These are phyloP conservation scores for Erynnis tages DNA, from an alignment of 2,888 invertebrate genomes.

Conservation along the genomic window DNA sequence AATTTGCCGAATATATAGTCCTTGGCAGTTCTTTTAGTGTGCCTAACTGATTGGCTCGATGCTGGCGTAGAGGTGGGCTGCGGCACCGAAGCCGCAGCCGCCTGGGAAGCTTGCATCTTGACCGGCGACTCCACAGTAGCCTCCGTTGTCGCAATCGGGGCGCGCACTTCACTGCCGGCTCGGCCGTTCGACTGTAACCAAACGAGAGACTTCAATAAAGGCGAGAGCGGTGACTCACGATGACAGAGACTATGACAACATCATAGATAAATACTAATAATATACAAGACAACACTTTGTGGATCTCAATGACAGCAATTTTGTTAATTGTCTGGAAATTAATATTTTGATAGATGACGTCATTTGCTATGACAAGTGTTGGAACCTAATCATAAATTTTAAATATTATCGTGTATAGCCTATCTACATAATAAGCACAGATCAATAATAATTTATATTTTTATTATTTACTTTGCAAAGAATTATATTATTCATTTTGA, in stretches of 20 bases:
- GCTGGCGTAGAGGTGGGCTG: constrained; percentile 67
- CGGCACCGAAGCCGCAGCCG: constrained; percentile 64
- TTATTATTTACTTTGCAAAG: too few relatives aligned
- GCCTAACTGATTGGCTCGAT: constrained; percentile 61
- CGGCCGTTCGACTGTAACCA: constrained; percentile 69
- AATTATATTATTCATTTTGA: too few relatives aligned
- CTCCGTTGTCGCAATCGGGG: constrained; percentile 81
- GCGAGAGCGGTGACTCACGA: not conserved
- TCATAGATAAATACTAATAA: too few relatives aligned
- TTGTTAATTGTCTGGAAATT: too few relatives aligned
- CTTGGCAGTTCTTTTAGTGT: constrained; percentile 87
- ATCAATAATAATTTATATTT: too few relatives aligned
- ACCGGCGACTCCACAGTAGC: constrained; percentile 73
- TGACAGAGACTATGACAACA: not conserved
- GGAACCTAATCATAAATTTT: too few relatives aligned
- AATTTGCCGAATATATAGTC: constrained; percentile 98
- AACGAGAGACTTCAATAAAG: constrained; percentile 37
- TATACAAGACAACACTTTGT: too few relatives aligned
- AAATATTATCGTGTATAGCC: too few relatives aligned
- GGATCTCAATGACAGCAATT: too few relatives aligned
- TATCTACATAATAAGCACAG: too few relatives aligned
- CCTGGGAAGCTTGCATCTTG: constrained; percentile 75
- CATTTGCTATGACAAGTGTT: too few relatives aligned
- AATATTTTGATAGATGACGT: too few relatives aligned
- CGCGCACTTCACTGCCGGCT: constrained; percentile 65